Conservation (phyloP, 2,888 invertebrate species). For the Frankliniella intonsa region DNA sequence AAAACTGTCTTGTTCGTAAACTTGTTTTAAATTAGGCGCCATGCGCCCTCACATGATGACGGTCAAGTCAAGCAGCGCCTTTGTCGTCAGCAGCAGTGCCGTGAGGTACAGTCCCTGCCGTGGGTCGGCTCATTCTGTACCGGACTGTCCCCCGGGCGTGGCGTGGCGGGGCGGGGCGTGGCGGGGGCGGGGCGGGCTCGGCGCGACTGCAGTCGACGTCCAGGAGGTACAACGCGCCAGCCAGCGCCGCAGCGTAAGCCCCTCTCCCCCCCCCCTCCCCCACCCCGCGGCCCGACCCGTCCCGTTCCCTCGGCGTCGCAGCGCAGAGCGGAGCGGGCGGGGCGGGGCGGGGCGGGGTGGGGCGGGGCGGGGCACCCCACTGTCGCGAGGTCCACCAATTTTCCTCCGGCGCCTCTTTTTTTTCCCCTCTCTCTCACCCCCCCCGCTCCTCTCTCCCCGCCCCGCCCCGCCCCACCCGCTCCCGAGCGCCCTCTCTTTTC, state of each 20-base stretch:
- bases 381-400: constrained; percentile 24
- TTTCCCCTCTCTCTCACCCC: not conserved
- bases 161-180: too few species aligned
- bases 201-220: constrained; percentile 25
- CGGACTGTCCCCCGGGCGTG: not conserved
- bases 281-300: not conserved
- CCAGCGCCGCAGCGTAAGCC: constrained; percentile 12
- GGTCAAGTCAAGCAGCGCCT: not conserved
- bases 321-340: not conserved
- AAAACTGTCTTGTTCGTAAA: too few species aligned
- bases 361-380: not conserved
- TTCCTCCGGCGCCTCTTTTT: constrained; percentile 15
- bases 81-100: not conserved
- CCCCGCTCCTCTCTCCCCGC: not conserved
- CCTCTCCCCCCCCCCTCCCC: not conserved
- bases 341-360: too few species aligned
- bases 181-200: not conserved
- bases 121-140: not conserved
- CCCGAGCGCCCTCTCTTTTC: not conserved
- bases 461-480: not conserved
- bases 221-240: constrained; percentile 25
- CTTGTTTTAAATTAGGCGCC: too few species aligned
- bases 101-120: not conserved
- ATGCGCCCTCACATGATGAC: too few species aligned
- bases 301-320: constrained; percentile 18